Conservation (phyloP, 2,888 invertebrate species). For the Campopleginae sp. region DNA sequence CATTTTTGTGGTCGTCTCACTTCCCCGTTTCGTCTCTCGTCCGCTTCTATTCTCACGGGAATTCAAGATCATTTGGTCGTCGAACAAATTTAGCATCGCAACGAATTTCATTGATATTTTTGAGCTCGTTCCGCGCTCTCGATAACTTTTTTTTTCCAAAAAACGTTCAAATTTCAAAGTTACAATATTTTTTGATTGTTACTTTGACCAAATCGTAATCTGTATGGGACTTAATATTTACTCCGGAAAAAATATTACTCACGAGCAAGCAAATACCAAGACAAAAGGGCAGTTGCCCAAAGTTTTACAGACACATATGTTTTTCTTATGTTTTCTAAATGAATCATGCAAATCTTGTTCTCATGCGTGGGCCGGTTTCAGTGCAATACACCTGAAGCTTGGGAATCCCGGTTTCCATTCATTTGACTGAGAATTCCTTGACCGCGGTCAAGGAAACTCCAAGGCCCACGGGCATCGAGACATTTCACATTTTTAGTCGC, state of each 20-base stretch:
- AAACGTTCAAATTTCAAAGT: background rate
- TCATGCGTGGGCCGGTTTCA: background rate
- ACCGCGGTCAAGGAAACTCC: slow-evolving; percentile 37
- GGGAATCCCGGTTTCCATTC: slow-evolving; percentile 42
- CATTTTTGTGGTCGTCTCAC: slow-evolving; percentile 32
- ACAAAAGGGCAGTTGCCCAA: slow-evolving; percentile 1
- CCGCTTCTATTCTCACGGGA: background rate
- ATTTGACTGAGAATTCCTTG: slow-evolving; percentile 23
- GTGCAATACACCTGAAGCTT: slow-evolving; percentile 35
- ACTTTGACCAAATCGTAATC: background rate
- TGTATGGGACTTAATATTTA: background rate
- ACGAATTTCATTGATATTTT: too few species aligned
- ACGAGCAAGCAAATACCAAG: background rate
- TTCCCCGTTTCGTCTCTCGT: slow-evolving; percentile 38
- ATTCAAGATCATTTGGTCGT: background rate
- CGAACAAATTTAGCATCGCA: too few species aligned
- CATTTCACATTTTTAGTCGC: background rate
- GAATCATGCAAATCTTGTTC: slow-evolving; percentile 29
- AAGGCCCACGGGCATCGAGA: background rate
- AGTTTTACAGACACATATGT: background rate
- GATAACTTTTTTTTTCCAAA: too few species aligned
- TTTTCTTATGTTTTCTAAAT: background rate
- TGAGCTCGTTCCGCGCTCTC: too few species aligned
- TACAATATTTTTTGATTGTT: background rate
- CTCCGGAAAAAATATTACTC: background rate